A percentile compares a stretch with the other conserved stretches of the same genome.
These are phyloP conservation scores for Archilochus colubris DNA, from an alignment of 2,113 vertebrate genomes.

Conservation along the genomic window DNA sequence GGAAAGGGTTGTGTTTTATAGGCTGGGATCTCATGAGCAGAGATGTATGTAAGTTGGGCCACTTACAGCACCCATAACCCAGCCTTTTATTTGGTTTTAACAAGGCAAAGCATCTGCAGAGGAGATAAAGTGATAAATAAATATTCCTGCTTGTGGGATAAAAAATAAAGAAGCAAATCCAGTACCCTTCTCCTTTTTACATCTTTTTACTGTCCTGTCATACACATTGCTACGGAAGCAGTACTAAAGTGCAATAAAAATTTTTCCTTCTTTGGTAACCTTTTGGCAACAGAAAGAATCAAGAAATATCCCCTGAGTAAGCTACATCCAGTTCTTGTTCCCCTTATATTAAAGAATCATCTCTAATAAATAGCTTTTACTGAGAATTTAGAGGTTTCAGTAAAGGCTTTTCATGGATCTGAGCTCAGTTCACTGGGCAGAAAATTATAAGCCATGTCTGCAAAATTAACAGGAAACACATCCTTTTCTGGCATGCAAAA, in stretches of 20 bases:
- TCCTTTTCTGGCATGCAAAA: constrained; percentile 7
- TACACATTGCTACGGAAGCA: neutral
- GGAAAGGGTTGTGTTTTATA: neutral
- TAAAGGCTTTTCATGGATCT: neutral
- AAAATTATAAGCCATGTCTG: constrained; percentile 3
- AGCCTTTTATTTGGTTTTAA: neutral
- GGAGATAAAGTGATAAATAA: neutral
- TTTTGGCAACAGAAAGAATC: neutral
- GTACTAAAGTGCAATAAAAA: neutral
- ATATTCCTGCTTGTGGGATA: neutral
- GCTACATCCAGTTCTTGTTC: neutral
- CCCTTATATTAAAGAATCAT: neutral
- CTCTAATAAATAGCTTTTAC: neutral
- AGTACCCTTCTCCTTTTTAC: neutral
- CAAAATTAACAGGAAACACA: neutral
- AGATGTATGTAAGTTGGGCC: neutral
- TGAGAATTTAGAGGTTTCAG: neutral
- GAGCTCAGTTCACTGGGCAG: neutral
- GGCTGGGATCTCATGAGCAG: neutral
- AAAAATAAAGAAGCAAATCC: neutral
- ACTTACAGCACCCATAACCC: neutral
- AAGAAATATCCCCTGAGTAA: neutral
- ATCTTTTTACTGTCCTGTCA: neutral
- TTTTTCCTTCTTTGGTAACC: neutral
- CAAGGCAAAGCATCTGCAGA: neutral